Evolutionary conservation across 1,140 invertebrate species (phyloP).

Genomic region (Drosophila rufa): DNA sequence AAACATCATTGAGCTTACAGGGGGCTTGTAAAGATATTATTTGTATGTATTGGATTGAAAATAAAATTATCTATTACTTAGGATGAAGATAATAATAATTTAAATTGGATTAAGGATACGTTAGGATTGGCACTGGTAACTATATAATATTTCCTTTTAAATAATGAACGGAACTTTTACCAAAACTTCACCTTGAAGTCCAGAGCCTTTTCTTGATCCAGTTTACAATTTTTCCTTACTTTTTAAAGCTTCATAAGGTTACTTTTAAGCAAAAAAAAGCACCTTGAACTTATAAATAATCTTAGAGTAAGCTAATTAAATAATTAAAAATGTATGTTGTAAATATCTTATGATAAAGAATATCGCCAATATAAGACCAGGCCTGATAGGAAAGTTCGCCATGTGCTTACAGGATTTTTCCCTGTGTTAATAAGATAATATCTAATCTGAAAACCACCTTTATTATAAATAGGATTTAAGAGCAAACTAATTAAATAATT

Average conservation of each 20-base stretch:
- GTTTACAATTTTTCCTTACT: no score
- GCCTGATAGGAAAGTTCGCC: not conserved
- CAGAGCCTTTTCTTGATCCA: no score
- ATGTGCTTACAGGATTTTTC: constrained; percentile 22
- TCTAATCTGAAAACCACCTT: not conserved
- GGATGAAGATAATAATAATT: no score
- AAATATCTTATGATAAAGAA: not conserved
- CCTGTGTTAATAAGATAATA: no score
- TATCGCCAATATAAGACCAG: not conserved
- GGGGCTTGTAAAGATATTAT: constrained; percentile 1
- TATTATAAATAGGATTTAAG: not conserved
- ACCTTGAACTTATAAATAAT: not conserved
- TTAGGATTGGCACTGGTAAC: no score
- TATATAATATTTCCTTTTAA: no score
- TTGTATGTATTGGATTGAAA: not conserved
- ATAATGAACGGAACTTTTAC: no score
- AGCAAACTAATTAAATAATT: not conserved
- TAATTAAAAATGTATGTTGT: not conserved
- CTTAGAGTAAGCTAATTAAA: not conserved
- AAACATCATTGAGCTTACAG: no score
- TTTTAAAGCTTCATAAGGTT: no score
- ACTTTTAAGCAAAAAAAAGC: not conserved
- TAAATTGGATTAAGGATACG: no score
- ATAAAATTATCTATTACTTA: not conserved
- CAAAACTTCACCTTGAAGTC: no score